Base-by-base conservation (phyloP, 2,797 vertebrate genomes). In the Peromyscus attwateri region DNA sequence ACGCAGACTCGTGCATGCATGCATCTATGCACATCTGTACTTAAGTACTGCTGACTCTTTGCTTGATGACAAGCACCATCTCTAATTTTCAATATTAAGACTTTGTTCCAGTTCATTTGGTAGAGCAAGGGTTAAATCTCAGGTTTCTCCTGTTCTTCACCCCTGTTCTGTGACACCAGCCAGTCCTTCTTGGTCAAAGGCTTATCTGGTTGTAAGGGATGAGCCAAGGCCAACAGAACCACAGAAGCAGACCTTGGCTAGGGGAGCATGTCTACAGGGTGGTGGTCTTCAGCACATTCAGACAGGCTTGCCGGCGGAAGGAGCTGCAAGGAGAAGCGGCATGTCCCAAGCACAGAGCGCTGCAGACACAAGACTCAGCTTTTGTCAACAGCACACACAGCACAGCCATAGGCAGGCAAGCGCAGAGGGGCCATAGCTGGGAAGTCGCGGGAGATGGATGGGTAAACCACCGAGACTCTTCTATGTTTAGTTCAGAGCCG, bases 1-100 rank as follows among this genome's bases (percentile, higher is more conserved):
- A 64, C 2, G 3, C 0, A 23, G 5, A 40, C 4, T 57, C 7
- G 2, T 6, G 25, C n/a, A 55, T n/a, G 27, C 27, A 64, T 27
- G 60, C 43, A 43, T n/a, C 23, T 9, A 7, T 34, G 12, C 43
- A n/a, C 17, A 13, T 0, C 9, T 10, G 2, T 82, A 70, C 40
- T 27, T 27, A 16, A 75, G 29, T 23, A 68, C 40, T 16, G 25
- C 2, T 29, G 82, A 49, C 21, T 62, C 60, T 95, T 68, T 83
- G 37, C 16, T 10, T n/a, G 43, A 49, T 31, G 9, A 29, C 57
- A 95, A 75, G 66, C 2, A 57, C 55, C n/a, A 6, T 3, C 14
- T 92, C 29, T 64, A 77, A 76, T 46, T 89, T 76, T 55, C 40
- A 66, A 37, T 29, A 75, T 89, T 77, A 88, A 84, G 88, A 85